Evolutionary conservation across 1,140 invertebrate species (phyloP).

Genomic region (Cyrtorhinus lividipennis): DNA sequence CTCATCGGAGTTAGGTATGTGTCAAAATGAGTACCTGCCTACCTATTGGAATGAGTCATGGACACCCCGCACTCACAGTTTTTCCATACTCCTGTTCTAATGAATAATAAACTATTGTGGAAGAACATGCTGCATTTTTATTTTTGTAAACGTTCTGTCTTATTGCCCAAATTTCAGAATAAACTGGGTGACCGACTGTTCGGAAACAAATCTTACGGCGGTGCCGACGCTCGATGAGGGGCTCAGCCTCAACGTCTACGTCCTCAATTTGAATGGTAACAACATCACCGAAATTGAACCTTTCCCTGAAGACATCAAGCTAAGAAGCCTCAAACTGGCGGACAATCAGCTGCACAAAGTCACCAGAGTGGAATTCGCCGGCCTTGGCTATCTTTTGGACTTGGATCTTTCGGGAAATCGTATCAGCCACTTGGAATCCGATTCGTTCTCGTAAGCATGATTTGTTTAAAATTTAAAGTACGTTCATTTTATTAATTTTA

Average conservation of each 20-base stretch:
- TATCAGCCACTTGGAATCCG: constrained; percentile 45
- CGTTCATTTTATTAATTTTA: too few relatives aligned
- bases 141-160: too few relatives aligned
- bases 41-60: too few relatives aligned
- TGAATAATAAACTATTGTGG: too few relatives aligned
- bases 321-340: constrained; percentile 51
- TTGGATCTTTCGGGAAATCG: constrained; percentile 50
- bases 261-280: constrained; percentile 54
- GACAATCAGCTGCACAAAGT: constrained; percentile 46
- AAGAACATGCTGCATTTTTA: too few relatives aligned
- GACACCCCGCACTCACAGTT: too few relatives aligned
- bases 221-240: constrained; percentile 44
- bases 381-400: constrained; percentile 48
- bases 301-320: constrained; percentile 48
- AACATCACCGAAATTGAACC: constrained; percentile 40
- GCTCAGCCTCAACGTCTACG: constrained; percentile 50
- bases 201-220: constrained; percentile 53
- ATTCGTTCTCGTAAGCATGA: constrained; percentile 47
- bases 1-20: too few relatives aligned
- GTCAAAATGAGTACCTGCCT: too few relatives aligned
- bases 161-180: too few relatives aligned
- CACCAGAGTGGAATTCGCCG: constrained; percentile 42
- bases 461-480: not conserved
- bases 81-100: too few relatives aligned
- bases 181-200: constrained; percentile 62